A percentile compares a stretch with the other conserved stretches of the same genome.
Conservation (phyloP, 2,888 invertebrate genomes). For the Dryobota labecula region DNA sequence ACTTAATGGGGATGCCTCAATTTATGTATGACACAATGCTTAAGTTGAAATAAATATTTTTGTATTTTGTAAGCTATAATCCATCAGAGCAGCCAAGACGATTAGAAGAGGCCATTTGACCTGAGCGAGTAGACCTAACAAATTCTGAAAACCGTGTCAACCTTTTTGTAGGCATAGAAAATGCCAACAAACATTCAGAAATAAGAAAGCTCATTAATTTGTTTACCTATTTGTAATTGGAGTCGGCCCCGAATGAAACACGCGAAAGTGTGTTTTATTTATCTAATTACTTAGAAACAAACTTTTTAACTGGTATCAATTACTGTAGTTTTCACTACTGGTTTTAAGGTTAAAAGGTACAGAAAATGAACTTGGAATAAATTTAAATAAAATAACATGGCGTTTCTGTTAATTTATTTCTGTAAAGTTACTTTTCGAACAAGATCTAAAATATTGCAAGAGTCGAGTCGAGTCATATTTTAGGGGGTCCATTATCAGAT, state of each 20-base stretch:
- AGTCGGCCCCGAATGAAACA: slow-evolving; percentile 37
- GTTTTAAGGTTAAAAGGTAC: slow-evolving; percentile 38
- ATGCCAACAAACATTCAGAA: slow-evolving; percentile 6
- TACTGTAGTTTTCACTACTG: slow-evolving; percentile 50
- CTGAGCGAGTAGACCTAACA: neutral
- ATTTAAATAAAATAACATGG: slow-evolving; percentile 34
- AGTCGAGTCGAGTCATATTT: too few relatives aligned
- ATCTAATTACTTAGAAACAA: slow-evolving; percentile 50
- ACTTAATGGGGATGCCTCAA: too few relatives aligned
- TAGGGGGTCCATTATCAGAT: neutral
- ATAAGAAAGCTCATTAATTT: slow-evolving; percentile 52
- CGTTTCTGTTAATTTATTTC: slow-evolving; percentile 27
- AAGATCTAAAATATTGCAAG: neutral
- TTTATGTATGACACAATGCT: too few relatives aligned
- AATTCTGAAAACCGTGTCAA: slow-evolving; percentile 19
- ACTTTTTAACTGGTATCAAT: slow-evolving; percentile 50
- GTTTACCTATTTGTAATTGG: slow-evolving; percentile 56
- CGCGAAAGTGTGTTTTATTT: slow-evolving; percentile 59
- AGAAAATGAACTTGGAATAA: slow-evolving; percentile 40
- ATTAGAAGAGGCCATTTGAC: neutral
- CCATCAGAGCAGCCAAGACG: neutral
- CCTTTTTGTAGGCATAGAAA: slow-evolving; percentile 20
- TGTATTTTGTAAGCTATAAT: too few relatives aligned
- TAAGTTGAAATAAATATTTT: too few relatives aligned
- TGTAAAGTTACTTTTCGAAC: neutral